Percentiles rank a stretch among this genome's conserved stretches.
phyloP scores from a whole-genome alignment of 2,888 invertebrate genomes.

The Rhagophthalmus giganteus region DNA sequence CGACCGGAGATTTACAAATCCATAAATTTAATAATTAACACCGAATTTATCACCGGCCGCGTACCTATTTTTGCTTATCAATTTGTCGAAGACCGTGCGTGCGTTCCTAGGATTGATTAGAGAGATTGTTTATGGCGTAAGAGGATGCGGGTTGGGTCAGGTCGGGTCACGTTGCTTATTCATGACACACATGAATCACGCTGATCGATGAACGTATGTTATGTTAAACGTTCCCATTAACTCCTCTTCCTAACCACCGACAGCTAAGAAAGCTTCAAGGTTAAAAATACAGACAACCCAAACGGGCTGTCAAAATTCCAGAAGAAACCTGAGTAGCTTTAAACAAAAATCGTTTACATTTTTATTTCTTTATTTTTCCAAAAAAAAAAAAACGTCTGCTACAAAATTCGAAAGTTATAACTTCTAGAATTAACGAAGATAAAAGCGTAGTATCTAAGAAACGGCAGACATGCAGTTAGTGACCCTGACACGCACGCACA shows the following conservation, averaged over 20 bases:
- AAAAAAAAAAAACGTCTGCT: too few species aligned
- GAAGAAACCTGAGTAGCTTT: background rate
- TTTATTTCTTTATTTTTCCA: background rate
- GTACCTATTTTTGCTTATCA: background rate
- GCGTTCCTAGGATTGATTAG: constrained; percentile 1
- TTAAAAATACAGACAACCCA: background rate
- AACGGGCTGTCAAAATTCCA: constrained; percentile 2
- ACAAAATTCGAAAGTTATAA: too few species aligned
- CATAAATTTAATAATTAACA: constrained; percentile 4
- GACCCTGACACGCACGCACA: constrained; percentile 28
- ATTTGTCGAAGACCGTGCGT: background rate
- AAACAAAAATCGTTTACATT: background rate
- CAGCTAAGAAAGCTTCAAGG: constrained; percentile 1
- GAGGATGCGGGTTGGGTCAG: constrained; percentile 36
- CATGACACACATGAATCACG: constrained; percentile 30
- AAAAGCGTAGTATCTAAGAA: constrained; percentile 4
- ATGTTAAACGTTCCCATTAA: constrained; percentile 18
- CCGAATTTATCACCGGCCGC: constrained; percentile 1
- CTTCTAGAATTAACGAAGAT: background rate
- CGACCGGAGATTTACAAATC: constrained; percentile 5
- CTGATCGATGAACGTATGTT: constrained; percentile 28
- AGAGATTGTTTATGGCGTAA: constrained; percentile 17
- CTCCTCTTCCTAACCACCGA: constrained; percentile 1
- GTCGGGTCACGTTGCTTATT: constrained; percentile 34
- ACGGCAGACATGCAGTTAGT: constrained; percentile 18